Evolutionary conservation across 1,140 invertebrate species (phyloP).

Genomic region (Stegodyphus mimosarum): DNA sequence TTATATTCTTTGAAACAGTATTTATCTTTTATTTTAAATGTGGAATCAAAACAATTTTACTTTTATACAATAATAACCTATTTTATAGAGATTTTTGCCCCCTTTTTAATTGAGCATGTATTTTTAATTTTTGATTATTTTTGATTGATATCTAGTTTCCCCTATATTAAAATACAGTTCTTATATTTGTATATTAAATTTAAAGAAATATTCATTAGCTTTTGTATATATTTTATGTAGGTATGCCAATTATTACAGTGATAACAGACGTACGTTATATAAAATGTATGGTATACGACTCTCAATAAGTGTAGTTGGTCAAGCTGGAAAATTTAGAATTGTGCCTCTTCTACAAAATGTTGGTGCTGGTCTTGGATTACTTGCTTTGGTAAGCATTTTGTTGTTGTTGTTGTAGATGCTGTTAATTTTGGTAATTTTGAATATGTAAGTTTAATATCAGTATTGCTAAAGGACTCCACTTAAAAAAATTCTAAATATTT

Average conservation of each 20-base stretch:
- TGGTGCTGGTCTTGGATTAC: constrained; percentile 71
- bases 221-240: constrained; percentile 60
- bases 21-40: too few species aligned
- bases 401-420: constrained; percentile 3
- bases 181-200: too few species aligned
- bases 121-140: too few species aligned
- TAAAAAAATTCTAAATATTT: constrained; percentile 10
- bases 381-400: constrained; percentile 69
- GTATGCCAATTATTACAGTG: constrained; percentile 69
- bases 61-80: too few species aligned
- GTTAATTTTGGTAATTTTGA: background rate
- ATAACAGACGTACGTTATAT: constrained; percentile 68
- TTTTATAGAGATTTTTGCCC: too few species aligned
- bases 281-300: constrained; percentile 73
- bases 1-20: too few species aligned
- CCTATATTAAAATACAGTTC: too few species aligned
- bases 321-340: constrained; percentile 71
- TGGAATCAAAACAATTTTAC: too few species aligned
- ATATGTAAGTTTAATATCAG: background rate
- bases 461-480: constrained; percentile 29
- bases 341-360: constrained; percentile 71
- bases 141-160: too few species aligned
- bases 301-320: constrained; percentile 70
- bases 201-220: too few species aligned
- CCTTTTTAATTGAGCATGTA: too few species aligned